A percentile compares a stretch with the other conserved stretches of the same genome.
Evolutionary conservation across 2,113 vertebrate genomes (phyloP).

Genomic region (rat (Rattus norvegicus)): DNA sequence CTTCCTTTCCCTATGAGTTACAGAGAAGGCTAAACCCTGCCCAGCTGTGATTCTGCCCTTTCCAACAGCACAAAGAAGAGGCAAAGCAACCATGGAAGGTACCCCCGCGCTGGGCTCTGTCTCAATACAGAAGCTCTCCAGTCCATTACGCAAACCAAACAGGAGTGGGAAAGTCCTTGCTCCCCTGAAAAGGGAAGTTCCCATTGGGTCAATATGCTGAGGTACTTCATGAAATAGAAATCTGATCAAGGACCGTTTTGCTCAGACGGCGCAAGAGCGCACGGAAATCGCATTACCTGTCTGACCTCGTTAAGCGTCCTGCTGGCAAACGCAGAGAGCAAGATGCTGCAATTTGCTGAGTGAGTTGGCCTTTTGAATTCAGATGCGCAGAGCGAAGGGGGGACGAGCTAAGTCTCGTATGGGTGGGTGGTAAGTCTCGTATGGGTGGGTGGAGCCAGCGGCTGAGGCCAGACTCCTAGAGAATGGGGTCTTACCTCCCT

Average conservation of each 20-base stretch:
- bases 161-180: conserved; percentile 39
- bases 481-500: accelerated
- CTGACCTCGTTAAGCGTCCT: conserved; percentile 63
- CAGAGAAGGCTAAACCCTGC: neutral
- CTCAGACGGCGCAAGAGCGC: neutral
- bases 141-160: conserved; percentile 32
- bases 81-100: neutral
- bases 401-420: too few species aligned
- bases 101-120: neutral
- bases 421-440: accelerated
- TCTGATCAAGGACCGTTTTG: neutral
- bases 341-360: conserved; percentile 60
- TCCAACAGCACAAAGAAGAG: neutral
- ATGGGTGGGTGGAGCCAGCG: accelerated
- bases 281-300: conserved; percentile 57
- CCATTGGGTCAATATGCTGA: conserved; percentile 2
- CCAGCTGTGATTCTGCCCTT: accelerated
- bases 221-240: conserved; percentile 74
- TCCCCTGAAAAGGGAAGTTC: conserved; percentile 37
- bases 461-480: neutral
- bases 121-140: conserved; percentile 30
- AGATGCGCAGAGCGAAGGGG: neutral
- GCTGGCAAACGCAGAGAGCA: neutral
- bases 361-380: neutral
- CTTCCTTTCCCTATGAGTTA: accelerated